Conservation (phyloP, 2,888 invertebrate genomes). For the Pterobdella sp. region DNA sequence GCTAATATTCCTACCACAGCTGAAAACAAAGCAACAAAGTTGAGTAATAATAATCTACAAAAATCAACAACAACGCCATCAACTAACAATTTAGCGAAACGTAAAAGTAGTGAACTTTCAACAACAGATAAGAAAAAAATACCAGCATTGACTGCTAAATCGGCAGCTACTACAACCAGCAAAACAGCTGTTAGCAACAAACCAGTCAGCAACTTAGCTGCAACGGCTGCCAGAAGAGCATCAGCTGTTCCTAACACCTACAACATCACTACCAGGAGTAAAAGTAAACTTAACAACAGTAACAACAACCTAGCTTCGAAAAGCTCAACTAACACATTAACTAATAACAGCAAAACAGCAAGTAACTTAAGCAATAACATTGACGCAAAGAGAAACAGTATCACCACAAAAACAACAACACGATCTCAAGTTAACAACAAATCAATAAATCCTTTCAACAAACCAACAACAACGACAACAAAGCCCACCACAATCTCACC, state of each 20-base stretch:
- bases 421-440: too few species aligned
- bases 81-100: too few species aligned
- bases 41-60: too few species aligned
- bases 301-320: neutral
- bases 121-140: neutral
- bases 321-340: neutral
- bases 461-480: neutral
- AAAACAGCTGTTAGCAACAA: neutral
- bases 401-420: too few species aligned
- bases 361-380: too few species aligned
- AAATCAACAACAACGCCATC: slow-evolving; percentile 5
- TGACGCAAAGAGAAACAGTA: too few species aligned
- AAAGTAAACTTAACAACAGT: neutral
- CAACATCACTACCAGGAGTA: neutral
- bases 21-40: too few species aligned
- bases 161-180: neutral
- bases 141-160: neutral
- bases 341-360: neutral
- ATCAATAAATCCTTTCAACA: neutral
- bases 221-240: too few species aligned
- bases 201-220: neutral
- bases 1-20: too few species aligned
- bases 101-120: neutral
- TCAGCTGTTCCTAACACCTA: neutral
- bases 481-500: neutral